Evolutionary conservation across 2,113 vertebrate genomes (phyloP), one percentile per base, ranked within the genome.

Genomic region (Daphoenositta chrysoptera): DNA sequence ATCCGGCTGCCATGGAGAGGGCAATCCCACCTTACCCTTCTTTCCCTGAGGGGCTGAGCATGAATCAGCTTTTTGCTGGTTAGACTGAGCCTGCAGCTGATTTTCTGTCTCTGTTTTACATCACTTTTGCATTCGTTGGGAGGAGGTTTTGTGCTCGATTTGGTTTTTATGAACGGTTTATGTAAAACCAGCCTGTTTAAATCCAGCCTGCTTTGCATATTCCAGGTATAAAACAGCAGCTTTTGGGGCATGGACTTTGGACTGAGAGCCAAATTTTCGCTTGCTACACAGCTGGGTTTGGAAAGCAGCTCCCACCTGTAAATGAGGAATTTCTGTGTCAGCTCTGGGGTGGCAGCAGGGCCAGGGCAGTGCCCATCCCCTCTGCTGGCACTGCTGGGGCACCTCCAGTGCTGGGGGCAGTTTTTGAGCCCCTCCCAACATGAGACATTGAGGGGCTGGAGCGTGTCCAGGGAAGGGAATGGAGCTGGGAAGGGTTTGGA

Each of bases 141-240:
- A 33, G 21, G 13, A 58, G n/a, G 5, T 16, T 81, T 83, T 68
- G 47, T 2, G 5, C 51, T 60, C 0, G 0, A 2, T 39, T 39
- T 6, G 16, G 20, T 28, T 72, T 88, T 51, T 35, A 28, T 3
- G 40, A 58, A 11, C 1, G 5, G 1, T 27, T 93, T 26, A 7
- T 64, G 21, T 42, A 17, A 60, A 93, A 30, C 1, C 28, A 54
- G 8, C 20, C 4, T 4, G 54, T 37, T 37, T 42, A 12, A 57
- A 60, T 30, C 33, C 78, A 44, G 10, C 44, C 53, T 54, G 64
- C 9, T 53, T 28, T 79, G 65, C 12, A 0, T 35, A 5, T 35
- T 40, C 12, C 35, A 37, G 47, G 42, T 45, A 5, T 2, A 1
- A 40, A 68, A 2, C 4, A 19, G 40, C 40, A 51, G 42, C 77